These are phyloP conservation scores for Megaptera novaeangliae DNA, from an alignment of 2,113 vertebrate genomes.

Conservation along the genomic window DNA sequence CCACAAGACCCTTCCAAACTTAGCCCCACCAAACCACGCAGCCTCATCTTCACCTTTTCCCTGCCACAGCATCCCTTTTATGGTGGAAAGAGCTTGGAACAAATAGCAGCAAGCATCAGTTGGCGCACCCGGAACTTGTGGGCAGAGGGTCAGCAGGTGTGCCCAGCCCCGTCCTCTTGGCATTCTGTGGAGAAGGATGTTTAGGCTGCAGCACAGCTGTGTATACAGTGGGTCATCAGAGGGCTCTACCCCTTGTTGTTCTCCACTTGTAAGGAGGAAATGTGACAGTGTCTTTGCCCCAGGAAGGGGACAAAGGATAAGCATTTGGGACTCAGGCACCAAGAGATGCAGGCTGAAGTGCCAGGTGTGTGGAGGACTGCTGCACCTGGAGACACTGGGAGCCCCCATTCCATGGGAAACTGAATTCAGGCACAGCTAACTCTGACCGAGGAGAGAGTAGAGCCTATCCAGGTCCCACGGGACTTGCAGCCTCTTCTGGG, in stretches of 20 bases:
- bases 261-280: background rate
- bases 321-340: background rate
- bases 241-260: background rate
- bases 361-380: background rate
- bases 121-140: background rate
- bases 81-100: background rate
- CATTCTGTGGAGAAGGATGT: background rate
- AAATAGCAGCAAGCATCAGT: background rate
- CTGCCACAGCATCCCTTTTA: background rate
- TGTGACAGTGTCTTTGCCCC: background rate
- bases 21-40: background rate
- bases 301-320: background rate
- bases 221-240: background rate
- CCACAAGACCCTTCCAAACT: background rate
- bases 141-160: background rate
- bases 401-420: background rate
- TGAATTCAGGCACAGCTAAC: background rate
- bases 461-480: background rate
- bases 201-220: background rate
- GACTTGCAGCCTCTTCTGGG: background rate
- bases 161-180: background rate
- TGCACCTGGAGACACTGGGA: background rate
- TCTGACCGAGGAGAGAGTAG: background rate
- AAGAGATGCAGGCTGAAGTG: background rate
- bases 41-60: background rate